Conservation (phyloP, 2,797 vertebrate genomes). For the Anisognathus igniventris region DNA sequence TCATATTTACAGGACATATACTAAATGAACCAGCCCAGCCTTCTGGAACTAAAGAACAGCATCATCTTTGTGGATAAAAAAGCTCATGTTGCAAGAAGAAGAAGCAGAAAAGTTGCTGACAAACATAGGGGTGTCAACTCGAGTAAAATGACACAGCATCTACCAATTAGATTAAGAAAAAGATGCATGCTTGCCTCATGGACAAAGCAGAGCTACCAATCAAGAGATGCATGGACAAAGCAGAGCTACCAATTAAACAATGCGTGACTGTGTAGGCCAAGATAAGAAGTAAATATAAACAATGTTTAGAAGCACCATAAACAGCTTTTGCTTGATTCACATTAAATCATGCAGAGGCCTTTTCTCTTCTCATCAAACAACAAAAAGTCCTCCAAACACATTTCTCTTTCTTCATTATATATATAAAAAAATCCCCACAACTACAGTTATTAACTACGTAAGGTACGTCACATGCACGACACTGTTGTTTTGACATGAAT, state of each 20-base stretch:
- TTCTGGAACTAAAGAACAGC: neutral
- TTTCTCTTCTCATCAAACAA: neutral
- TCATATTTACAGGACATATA: neutral
- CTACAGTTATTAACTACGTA: neutral
- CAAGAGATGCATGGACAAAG: neutral
- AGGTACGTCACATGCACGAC: neutral
- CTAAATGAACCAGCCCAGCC: neutral
- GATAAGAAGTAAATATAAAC: neutral
- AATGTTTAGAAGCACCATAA: neutral
- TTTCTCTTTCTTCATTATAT: neutral
- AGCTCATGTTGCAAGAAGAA: neutral
- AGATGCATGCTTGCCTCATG: neutral
- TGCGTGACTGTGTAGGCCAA: neutral
- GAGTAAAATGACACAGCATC: neutral
- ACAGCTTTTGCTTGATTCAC: neutral
- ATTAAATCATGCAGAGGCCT: neutral
- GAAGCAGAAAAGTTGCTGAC: neutral
- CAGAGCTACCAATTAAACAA: neutral
- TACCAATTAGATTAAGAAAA: neutral
- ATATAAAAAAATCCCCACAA: accelerated
- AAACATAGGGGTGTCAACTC: too few species aligned
- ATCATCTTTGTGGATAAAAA: neutral
- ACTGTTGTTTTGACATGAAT: neutral
- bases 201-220: neutral
- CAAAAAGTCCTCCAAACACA: neutral